Base-by-base conservation (phyloP, 2,797 vertebrate genomes). In the Antrozous pallidus region DNA sequence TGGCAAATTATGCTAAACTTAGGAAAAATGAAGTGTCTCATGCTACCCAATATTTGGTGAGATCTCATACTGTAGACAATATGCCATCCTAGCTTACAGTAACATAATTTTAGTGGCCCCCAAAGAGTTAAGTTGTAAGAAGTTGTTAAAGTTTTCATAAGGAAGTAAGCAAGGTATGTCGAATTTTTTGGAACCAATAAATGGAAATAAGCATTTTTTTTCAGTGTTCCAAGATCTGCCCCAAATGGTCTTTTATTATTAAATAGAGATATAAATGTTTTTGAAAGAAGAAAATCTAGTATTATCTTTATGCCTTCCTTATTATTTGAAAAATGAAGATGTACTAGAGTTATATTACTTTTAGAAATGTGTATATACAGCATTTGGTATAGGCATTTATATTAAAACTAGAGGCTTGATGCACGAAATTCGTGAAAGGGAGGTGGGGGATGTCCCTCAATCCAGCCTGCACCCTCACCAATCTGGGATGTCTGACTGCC, bases 271-370 rank as follows among this genome's bases (percentile, higher is more conserved):
- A 38, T 31, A 69, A 33, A 42, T 58, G 20, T 38, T 90, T 88
- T 63, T 36, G 26, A 80, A n/a, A 74, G 7, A 42, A 36, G 20
- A 18, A 49, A 90, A 69, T 45, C 83, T 1, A 31, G 4, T 47
- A n/a, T n/a, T 78, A 24, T 40, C 33, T 80, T 92, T 51, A 40
- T 56, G n/a, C 83, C 40, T 77, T 95, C 1, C 1, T 17, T 8
- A 74, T 67, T 91, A 75, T 45, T 90, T 88, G 31, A 87, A 94
- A 92, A 77, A 26, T 58, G 33, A 81, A 79, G 36, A 28, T 70
- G 74, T 8, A 73, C 0, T 71, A 2, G 22, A 88, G 22, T 88
- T 42, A 54, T 4, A 70, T n/a, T 93, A 3, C 18, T 20, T 74
- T 85, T 47, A 51, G 56, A 82, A 86, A 91, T 11, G 81, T 47